phyloP scores from a whole-genome alignment of 1,140 invertebrate genomes.

The Kradibia gibbosae region DNA sequence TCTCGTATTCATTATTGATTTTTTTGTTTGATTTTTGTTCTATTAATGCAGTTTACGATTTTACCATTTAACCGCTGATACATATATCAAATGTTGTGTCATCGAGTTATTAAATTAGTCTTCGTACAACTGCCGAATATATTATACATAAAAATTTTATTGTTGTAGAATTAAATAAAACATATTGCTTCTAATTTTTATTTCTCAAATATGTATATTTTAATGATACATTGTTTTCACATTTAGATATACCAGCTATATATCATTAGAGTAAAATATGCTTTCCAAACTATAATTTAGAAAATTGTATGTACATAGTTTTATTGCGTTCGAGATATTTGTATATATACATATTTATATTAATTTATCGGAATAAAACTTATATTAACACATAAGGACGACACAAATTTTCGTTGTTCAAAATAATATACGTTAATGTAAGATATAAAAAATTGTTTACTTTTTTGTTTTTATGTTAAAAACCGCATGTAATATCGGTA shows the following conservation, averaged over 20 bases:
- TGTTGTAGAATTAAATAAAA: no score
- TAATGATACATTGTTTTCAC: conserved; percentile 50
- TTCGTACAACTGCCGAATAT: no score
- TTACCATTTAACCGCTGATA: no score
- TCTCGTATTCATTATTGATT: no score
- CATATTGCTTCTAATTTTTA: conserved; percentile 30
- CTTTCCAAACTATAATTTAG: conserved; percentile 50
- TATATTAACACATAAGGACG: conserved; percentile 2
- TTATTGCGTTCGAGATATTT: conserved; percentile 31
- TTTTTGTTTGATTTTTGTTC: no score
- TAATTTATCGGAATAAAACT: conserved; percentile 31
- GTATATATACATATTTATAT: conserved; percentile 47
- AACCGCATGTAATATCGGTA: background rate
- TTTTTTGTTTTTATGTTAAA: background rate
- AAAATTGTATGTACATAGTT: conserved; percentile 46
- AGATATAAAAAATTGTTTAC: background rate
- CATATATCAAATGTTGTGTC: no score
- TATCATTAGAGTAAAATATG: conserved; percentile 46
- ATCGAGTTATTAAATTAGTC: no score
- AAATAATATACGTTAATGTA: background rate
- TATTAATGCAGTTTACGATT: no score
- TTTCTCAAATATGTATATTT: conserved; percentile 50
- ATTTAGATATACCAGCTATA: conserved; percentile 47
- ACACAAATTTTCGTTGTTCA: background rate
- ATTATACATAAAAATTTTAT: no score